Base-by-base conservation (phyloP, 2,113 vertebrate species). In the Sinocyclocheilus anshuiensis region DNA sequence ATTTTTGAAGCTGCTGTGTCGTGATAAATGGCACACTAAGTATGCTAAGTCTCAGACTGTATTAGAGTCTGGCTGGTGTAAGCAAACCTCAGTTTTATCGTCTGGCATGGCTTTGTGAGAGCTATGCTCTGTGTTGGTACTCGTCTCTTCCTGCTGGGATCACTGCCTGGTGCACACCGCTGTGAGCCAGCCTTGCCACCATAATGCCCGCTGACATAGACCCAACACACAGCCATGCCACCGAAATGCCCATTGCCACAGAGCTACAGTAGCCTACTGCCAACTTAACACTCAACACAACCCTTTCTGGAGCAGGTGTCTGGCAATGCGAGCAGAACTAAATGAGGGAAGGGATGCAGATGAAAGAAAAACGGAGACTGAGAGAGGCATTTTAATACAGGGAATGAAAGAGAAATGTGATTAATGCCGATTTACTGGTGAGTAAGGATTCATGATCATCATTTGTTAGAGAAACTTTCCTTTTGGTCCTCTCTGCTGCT, bases 301-400 rank as follows among this genome's bases (percentile, higher is more conserved):
- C 85, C 81, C 48, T 81, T 79, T 85, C 80, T 88, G 87, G 84
- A 90, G 87, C 89, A 91, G 91, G 90, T 92, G 87, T 87, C 86
- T 83, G 75, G 80, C 71, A 50, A 77, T 61, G 29, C 26, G 42
- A 61, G 55, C 69, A 71, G 57, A 29, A 61, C 45, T 39, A 80
- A 71, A 85, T 63, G 77, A 85, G 69, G 24, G 61, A 48, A 61
- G 81, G 36, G 69, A 85, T 55, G 78, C 77, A 55, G 45, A 86
- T 67, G 59, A 81, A 77, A 80, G 33, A 61, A 24, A 81, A 82
- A 82, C 26, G 24, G 50, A 82, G 83, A 67, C 79, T 53, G 53
- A 78, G 81, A 69, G 53, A 83, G 77, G 77, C n/a, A 59, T 87
- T 80, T 82, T 77, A 86, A 76, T 61, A 42, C 77, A 42, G 85